These are phyloP conservation scores for Schizopygopsis malacanthus DNA, from an alignment of 2,797 vertebrate genomes.

Conservation along the genomic window DNA sequence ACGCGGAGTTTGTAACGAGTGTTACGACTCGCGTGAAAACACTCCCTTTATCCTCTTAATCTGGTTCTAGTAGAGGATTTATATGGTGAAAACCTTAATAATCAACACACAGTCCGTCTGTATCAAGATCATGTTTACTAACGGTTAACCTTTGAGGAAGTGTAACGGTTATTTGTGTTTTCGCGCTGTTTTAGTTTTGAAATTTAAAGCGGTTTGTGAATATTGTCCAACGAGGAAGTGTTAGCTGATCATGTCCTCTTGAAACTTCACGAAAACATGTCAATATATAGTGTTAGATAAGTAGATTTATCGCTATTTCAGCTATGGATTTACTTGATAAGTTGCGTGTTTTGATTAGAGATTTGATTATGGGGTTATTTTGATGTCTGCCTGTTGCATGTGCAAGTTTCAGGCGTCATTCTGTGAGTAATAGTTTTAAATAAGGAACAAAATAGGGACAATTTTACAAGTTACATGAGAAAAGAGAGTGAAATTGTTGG, in stretches of 20 bases:
- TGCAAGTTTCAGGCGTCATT: background rate
- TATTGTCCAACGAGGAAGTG: background rate
- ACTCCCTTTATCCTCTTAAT: background rate
- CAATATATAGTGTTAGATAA: background rate
- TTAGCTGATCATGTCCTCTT: background rate
- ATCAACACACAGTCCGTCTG: background rate
- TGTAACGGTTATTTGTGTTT: background rate
- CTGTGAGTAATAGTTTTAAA: background rate
- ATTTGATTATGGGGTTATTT: background rate
- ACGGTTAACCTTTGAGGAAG: background rate
- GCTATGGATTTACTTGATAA: background rate
- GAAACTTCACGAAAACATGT: background rate
- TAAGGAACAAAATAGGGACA: too few species aligned
- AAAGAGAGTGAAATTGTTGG: background rate
- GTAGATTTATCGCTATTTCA: background rate
- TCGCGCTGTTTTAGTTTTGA: background rate
- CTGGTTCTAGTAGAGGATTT: background rate
- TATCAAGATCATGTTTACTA: background rate
- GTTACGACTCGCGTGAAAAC: background rate
- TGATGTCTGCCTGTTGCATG: background rate
- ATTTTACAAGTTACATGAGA: background rate
- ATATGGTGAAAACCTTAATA: background rate
- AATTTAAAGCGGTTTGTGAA: background rate
- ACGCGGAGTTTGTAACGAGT: background rate
- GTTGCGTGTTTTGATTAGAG: background rate